These are phyloP conservation scores for Ibidorhyncha struthersii DNA, from an alignment of 2,113 vertebrate genomes.

Conservation along the genomic window DNA sequence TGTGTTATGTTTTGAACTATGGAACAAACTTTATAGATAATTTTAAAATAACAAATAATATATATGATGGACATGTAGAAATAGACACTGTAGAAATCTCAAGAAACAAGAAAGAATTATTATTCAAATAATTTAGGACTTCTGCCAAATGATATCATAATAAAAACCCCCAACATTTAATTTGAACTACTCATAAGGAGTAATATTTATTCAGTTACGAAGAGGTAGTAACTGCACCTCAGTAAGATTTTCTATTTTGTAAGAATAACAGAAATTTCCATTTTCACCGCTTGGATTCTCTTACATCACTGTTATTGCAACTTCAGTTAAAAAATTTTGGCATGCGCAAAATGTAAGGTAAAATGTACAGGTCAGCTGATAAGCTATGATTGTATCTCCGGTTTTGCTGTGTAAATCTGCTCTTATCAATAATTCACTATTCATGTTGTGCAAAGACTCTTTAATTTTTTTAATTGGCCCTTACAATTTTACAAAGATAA, in stretches of 20 bases:
- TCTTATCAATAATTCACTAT: constrained; percentile 61
- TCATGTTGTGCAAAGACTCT: constrained; percentile 31
- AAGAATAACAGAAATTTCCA: background rate
- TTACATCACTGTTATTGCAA: constrained; percentile 1
- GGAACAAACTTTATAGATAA: background rate
- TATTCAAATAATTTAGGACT: background rate
- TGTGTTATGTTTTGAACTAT: background rate
- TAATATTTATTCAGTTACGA: background rate
- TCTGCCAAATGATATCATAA: constrained; percentile 42
- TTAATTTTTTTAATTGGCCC: constrained; percentile 40
- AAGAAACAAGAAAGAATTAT: background rate
- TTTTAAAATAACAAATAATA: background rate
- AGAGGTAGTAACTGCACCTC: background rate
- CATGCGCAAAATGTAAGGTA: background rate
- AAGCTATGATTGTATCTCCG: background rate
- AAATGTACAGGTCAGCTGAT: constrained; percentile 1
- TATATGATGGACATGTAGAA: background rate
- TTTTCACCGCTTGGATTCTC: background rate
- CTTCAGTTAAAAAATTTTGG: background rate
- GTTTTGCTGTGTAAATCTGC: constrained; percentile 10
- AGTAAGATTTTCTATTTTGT: constrained; percentile 36
- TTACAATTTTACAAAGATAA: background rate
- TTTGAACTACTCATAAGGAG: background rate
- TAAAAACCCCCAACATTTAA: background rate
- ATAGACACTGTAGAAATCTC: background rate